A percentile compares a stretch with the other conserved stretches of the same genome.
Conservation (phyloP, 2,888 invertebrate species). For the Rhabditoides inermis region DNA sequence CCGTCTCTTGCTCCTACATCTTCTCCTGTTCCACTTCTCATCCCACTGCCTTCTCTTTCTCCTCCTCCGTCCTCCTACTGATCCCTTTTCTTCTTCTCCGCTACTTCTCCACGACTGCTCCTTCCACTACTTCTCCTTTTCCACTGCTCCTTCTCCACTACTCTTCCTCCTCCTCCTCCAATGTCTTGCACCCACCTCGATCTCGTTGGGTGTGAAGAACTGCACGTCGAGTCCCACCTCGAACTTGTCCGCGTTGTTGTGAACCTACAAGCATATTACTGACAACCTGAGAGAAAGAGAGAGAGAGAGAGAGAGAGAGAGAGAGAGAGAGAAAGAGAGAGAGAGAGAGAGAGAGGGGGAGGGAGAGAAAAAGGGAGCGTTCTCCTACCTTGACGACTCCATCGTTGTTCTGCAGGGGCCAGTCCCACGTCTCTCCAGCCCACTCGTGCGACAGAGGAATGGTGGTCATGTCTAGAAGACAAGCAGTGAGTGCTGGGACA, state of each 20-base stretch:
- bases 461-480: conserved; percentile 22
- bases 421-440: conserved; percentile 38
- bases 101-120: neutral
- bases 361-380: no score
- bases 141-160: neutral
- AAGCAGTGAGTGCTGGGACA: neutral
- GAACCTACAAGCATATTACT: conserved; percentile 16
- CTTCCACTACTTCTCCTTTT: neutral
- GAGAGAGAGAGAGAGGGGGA: no score
- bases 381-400: conserved; percentile 35
- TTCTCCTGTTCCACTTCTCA: no score
- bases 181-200: no score
- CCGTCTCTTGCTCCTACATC: no score
- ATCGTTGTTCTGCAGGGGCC: conserved; percentile 42
- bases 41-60: neutral
- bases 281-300: neutral
- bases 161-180: neutral
- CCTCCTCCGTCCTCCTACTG: neutral
- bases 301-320: no score
- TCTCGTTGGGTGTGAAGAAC: conserved; percentile 41
- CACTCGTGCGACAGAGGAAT: conserved; percentile 35
- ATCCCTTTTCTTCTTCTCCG: neutral
- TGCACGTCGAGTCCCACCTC: conserved; percentile 41
- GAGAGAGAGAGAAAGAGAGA: no score
- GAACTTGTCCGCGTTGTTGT: conserved; percentile 41